Conservation (phyloP, 23 tunicate species). For the Oikopleura dioica region DNA sequence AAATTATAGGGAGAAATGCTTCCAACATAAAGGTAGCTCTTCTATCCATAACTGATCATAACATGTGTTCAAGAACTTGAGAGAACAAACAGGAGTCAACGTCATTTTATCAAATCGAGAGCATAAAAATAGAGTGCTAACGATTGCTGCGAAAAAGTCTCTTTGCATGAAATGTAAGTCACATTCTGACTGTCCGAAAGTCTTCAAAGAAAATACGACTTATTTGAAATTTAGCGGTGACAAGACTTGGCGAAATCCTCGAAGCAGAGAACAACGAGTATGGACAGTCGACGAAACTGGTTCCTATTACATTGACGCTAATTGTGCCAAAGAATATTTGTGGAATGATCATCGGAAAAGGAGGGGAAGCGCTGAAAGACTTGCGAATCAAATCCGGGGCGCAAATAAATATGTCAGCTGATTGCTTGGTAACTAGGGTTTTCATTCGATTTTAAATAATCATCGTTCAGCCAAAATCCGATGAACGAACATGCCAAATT, state of each 20-base stretch:
- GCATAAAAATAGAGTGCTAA: background rate
- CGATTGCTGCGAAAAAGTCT: background rate
- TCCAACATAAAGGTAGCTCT: too few relatives aligned
- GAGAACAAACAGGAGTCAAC: background rate
- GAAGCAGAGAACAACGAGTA: background rate
- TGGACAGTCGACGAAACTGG: background rate
- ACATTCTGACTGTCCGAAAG: background rate
- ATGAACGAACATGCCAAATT: background rate
- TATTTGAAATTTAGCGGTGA: background rate
- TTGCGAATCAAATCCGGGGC: background rate
- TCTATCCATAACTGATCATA: too few relatives aligned
- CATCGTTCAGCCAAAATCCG: slow-evolving; percentile 8
- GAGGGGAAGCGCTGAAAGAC: background rate
- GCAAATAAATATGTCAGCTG: background rate
- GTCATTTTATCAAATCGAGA: background rate
- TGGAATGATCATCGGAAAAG: slow-evolving; percentile 4
- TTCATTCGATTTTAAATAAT: too few relatives aligned
- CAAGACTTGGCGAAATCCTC: background rate
- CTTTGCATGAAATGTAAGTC: background rate
- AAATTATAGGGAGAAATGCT: background rate
- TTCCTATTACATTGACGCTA: background rate
- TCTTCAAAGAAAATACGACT: background rate
- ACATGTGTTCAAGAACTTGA: background rate
- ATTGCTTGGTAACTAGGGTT: too few relatives aligned
- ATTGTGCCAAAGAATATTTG: slow-evolving; percentile 4